Conservation (phyloP, 2,888 invertebrate genomes). For the Trichogramma dendrolimi region DNA sequence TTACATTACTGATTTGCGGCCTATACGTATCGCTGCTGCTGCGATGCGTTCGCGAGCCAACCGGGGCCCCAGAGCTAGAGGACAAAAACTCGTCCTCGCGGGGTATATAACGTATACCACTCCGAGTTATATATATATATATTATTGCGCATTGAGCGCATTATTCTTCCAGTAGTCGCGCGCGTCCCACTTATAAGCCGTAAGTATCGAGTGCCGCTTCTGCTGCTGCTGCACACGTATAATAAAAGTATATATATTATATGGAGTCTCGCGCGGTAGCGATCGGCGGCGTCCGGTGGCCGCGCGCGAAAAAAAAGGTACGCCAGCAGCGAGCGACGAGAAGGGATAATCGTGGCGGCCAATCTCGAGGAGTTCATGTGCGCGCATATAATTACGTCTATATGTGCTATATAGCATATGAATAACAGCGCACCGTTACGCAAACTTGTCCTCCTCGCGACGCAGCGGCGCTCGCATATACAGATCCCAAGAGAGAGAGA, state of each 20-base stretch:
- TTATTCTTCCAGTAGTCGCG: too few species aligned
- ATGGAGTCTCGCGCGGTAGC: neutral
- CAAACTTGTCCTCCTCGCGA: constrained; percentile 18
- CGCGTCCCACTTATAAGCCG: too few species aligned
- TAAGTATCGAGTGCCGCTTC: neutral
- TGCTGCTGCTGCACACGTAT: neutral
- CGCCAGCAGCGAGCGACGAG: neutral
- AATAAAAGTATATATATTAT: neutral
- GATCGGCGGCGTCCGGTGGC: neutral
- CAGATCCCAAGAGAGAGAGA: neutral
- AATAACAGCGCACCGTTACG: constrained; percentile 11
- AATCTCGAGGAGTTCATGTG: constrained; percentile 13
- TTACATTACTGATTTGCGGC: too few species aligned
- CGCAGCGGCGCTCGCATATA: neutral
- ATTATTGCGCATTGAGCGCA: too few species aligned
- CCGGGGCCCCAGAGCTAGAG: too few species aligned
- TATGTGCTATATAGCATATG: neutral
- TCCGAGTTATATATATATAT: too few species aligned
- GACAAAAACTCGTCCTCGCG: too few species aligned
- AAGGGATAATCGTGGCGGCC: constrained; percentile 5
- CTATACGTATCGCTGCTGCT: too few species aligned
- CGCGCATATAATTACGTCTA: neutral
- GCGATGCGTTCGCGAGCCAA: too few species aligned
- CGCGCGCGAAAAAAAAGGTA: constrained; percentile 3
- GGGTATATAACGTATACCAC: too few species aligned